Evolutionary conservation across 2,888 invertebrate species (phyloP), one percentile per base, ranked within the genome.

Genomic region (Agapostemon virescens): DNA sequence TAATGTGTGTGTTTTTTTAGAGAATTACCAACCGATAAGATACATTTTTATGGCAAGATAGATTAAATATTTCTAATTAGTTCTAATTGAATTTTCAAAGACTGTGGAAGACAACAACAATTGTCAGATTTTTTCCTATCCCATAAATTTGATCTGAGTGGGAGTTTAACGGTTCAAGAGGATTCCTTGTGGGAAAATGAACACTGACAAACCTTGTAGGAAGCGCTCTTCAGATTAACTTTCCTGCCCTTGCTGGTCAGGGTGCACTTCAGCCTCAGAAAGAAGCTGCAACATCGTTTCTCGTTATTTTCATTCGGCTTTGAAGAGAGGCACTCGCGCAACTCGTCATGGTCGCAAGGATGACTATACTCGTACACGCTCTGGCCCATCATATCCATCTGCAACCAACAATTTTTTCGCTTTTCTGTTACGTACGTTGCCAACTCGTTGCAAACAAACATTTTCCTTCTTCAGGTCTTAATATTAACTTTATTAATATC

Each of bases 381-480:
- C 91, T 98, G 98, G 0, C 99, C 99, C 95, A 99, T 96, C 91
- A 99, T 95, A 92, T 99, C 99, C 94, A 98, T 96, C 98, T 99
- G 93, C 64, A 95, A 94, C 1, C 17, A 26, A 69, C 9, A 55
- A 26, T 49, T 49, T 49, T 9, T 49, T n/a, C 11, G 11, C 49
- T 49, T 49, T 49, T n/a, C 49, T n/a, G 9, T 49, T 49, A 49
- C n/a, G 49, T n/a, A 9, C n/a, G 49, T 49, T 49, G n/a, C 49
- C 49, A 49, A 49, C 11, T 49, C n/a, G 49, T 49, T 2, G 9
- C 9, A 11, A n/a, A n/a, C n/a, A n/a, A n/a, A n/a, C n/a, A n/a
- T n/a, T n/a, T n/a, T n/a, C n/a, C n/a, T n/a, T n/a, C n/a, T n/a
- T n/a, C n/a, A n/a, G n/a, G n/a, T n/a, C n/a, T n/a, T n/a, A n/a